phyloP scores from a whole-genome alignment of 2,113 vertebrate genomes.

The Porphyrio hochstetteri region DNA sequence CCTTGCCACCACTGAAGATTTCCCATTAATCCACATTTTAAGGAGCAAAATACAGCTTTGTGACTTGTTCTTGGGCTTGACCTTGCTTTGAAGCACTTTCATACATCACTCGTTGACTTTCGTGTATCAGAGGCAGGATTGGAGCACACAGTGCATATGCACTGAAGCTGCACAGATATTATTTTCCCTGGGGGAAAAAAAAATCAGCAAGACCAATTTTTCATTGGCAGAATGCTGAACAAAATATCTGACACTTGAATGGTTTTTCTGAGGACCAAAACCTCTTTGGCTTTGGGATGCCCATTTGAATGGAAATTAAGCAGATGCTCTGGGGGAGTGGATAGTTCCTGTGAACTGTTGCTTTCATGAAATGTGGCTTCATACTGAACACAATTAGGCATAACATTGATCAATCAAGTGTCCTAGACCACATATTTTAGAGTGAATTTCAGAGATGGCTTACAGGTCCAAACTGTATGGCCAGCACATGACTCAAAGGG shows the following conservation, averaged over 20 bases:
- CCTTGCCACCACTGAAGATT: background rate
- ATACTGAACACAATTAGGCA: background rate
- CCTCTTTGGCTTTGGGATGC: background rate
- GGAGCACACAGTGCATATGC: background rate
- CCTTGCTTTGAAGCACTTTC: background rate
- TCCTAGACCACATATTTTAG: background rate
- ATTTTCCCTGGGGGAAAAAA: background rate
- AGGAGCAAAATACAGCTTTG: background rate
- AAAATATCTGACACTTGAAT: background rate
- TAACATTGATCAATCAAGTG: background rate
- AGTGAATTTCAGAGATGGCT: background rate
- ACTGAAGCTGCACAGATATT: background rate
- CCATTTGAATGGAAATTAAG: background rate
- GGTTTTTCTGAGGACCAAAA: background rate
- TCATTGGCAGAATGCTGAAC: background rate
- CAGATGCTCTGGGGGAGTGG: background rate
- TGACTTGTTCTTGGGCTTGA: background rate
- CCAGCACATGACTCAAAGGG: background rate
- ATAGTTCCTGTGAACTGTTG: background rate
- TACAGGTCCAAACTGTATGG: background rate
- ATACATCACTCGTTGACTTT: background rate
- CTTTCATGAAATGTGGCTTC: background rate
- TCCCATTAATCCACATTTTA: background rate
- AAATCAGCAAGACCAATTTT: background rate
- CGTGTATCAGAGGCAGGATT: background rate